Evolutionary conservation across 64 coral and sea anemone genomes (phyloP).

Genomic region (Acropora tenuis): DNA sequence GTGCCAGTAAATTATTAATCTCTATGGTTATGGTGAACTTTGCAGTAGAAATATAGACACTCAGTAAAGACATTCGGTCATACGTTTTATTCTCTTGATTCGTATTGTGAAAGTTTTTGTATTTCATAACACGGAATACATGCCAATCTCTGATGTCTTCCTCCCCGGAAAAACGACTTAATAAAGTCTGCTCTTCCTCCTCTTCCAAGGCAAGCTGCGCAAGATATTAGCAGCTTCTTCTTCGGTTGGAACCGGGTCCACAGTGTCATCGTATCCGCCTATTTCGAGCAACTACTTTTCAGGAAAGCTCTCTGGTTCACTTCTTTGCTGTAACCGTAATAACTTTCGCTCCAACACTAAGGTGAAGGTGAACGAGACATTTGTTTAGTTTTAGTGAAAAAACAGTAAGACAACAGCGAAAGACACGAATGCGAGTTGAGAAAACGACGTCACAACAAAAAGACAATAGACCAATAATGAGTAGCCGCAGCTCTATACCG

Average conservation of each 20-base stretch:
- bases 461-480: neutral
- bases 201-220: slow-evolving; percentile 1
- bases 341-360: neutral
- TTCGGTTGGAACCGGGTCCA: slow-evolving; percentile 39
- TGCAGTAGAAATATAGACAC: neutral
- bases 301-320: neutral
- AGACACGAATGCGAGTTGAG: neutral
- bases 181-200: slow-evolving; percentile 4
- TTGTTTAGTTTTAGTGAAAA: neutral
- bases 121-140: neutral
- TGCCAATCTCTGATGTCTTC: neutral
- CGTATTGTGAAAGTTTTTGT: neutral
- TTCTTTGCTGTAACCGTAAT: neutral
- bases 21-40: too few species aligned
- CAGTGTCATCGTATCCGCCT: neutral
- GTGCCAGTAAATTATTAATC: too few species aligned
- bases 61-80: neutral
- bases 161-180: slow-evolving; percentile 16
- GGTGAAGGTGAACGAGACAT: neutral
- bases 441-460: slow-evolving; percentile 35
- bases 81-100: neutral
- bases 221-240: slow-evolving; percentile 9
- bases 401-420: neutral
- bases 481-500: neutral
- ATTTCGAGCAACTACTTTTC: neutral